These are phyloP conservation scores for Ephydatia muelleri DNA, from an alignment of 37 sponge, comb jelly and placozoan genomes.

Conservation along the genomic window DNA sequence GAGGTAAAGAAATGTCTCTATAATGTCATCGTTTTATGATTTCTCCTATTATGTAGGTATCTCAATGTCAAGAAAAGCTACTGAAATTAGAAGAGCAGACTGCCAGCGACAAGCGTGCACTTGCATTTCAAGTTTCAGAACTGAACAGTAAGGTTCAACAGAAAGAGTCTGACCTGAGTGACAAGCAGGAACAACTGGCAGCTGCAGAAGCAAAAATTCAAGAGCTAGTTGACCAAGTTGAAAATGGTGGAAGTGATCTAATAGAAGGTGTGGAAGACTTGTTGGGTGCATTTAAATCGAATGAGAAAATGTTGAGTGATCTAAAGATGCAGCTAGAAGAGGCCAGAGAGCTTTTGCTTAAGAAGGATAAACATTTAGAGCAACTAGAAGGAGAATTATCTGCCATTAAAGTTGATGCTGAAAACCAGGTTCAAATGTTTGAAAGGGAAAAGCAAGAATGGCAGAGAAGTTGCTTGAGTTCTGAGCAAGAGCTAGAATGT, in stretches of 20 bases:
- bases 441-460: not conserved
- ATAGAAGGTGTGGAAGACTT: conserved; percentile 19
- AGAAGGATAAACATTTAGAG: not conserved
- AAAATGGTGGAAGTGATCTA: conserved; percentile 20
- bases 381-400: not conserved
- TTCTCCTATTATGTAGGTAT: not conserved
- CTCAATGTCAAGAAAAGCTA: not conserved
- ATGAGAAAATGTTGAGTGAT: conserved; percentile 5
- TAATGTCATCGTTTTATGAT: not conserved
- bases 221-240: conserved; percentile 27
- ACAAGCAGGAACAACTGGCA: conserved; percentile 14
- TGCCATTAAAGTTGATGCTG: not conserved
- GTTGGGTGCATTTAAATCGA: conserved; percentile 10
- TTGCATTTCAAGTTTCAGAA: not conserved
- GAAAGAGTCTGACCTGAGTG: not conserved
- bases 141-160: conserved; percentile 9
- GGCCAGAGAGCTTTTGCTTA: not conserved
- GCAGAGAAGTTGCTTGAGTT: not conserved
- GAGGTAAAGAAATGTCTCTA: not conserved
- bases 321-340: conserved; percentile 16
- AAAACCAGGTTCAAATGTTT: not conserved
- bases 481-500: not conserved
- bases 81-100: not conserved
- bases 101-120: not conserved
- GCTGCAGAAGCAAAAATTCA: conserved; percentile 31